These are phyloP conservation scores for Eurois occulta DNA, from an alignment of 2,888 invertebrate genomes.

Conservation along the genomic window DNA sequence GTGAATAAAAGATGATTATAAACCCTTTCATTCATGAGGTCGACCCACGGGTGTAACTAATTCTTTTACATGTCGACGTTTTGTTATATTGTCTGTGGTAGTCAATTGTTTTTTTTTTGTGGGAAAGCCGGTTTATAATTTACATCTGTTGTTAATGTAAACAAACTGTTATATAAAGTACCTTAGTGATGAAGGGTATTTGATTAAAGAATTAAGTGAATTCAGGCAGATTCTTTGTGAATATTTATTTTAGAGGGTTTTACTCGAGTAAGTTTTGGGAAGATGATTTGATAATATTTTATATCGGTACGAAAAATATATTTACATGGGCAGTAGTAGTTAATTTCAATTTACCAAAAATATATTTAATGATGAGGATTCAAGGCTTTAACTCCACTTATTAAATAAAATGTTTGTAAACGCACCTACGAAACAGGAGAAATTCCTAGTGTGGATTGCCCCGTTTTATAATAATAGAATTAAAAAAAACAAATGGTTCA, in stretches of 20 bases:
- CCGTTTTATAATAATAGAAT: no score
- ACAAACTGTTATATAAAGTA: not conserved
- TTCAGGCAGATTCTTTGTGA: not conserved
- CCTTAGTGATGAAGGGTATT: not conserved
- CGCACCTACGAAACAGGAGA: no score
- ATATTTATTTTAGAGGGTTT: not conserved
- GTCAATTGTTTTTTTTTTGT: slow-evolving; percentile 31
- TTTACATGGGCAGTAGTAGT: no score
- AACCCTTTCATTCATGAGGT: slow-evolving; percentile 64
- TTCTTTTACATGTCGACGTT: slow-evolving; percentile 2
- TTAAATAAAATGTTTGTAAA: no score
- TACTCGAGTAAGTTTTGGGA: not conserved
- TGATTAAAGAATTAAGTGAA: not conserved
- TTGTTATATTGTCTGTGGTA: slow-evolving; percentile 7
- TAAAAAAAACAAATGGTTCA: not conserved
- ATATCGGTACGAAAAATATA: not conserved
- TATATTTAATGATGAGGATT: no score
- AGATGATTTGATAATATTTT: not conserved
- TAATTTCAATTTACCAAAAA: no score
- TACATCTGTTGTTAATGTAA: slow-evolving; percentile 9
- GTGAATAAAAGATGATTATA: slow-evolving; percentile 38
- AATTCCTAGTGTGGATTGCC: no score
- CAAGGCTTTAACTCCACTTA: no score
- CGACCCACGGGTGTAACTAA: slow-evolving; percentile 29
- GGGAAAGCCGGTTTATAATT: not conserved